These are phyloP conservation scores for Cosmia pyralina DNA, from an alignment of 2,888 invertebrate genomes.

Conservation along the genomic window DNA sequence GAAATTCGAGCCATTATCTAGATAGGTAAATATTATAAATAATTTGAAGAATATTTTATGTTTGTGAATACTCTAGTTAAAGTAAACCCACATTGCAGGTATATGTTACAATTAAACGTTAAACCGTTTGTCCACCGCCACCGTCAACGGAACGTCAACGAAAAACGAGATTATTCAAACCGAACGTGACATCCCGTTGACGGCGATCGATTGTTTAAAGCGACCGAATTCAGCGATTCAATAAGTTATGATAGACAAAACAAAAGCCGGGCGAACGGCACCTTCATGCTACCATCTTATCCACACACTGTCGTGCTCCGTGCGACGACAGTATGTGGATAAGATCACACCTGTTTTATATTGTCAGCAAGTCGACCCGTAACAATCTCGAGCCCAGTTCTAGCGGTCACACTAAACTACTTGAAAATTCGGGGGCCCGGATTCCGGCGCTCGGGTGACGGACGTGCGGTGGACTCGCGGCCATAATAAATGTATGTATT, in stretches of 20 bases:
- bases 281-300: background rate
- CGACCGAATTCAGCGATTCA: background rate
- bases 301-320: too few species aligned
- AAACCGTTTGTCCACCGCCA: background rate
- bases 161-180: background rate
- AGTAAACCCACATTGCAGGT: background rate
- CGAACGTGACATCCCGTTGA: background rate
- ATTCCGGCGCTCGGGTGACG: background rate
- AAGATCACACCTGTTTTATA: background rate
- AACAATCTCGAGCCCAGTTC: background rate
- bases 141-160: too few species aligned
- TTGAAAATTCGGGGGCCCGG: background rate
- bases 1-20: too few species aligned
- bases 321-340: background rate
- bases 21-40: background rate
- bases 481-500: background rate
- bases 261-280: background rate
- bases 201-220: background rate
- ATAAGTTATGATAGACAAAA: background rate
- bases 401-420: background rate
- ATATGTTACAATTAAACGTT: background rate
- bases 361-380: background rate
- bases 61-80: background rate
- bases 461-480: background rate
- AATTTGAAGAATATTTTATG: too few species aligned